phyloP scores from a whole-genome alignment of 2,113 vertebrate species.

The Podarcis cretensis region DNA sequence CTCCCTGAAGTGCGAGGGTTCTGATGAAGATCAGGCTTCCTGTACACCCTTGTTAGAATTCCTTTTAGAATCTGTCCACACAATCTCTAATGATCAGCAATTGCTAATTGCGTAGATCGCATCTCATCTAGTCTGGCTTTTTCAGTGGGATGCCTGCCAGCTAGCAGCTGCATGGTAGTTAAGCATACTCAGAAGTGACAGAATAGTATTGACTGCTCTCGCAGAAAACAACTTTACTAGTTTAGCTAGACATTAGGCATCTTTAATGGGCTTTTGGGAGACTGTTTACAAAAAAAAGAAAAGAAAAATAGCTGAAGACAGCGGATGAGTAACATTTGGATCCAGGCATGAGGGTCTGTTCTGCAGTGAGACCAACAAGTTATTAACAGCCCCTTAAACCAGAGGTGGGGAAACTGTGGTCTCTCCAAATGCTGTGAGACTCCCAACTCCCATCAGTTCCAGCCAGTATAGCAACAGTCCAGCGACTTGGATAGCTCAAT shows the following conservation, averaged over 20 bases:
- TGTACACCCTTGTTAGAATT: not conserved
- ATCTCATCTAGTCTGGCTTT: not conserved
- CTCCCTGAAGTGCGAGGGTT: too few relatives aligned
- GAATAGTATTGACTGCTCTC: not conserved
- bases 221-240: not conserved
- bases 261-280: not conserved
- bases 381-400: not conserved
- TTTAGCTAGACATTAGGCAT: not conserved
- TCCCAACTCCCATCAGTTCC: too few relatives aligned
- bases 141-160: not conserved
- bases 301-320: not conserved
- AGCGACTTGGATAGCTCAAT: too few relatives aligned
- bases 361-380: not conserved
- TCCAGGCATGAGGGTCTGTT: not conserved
- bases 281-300: not conserved
- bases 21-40: too few relatives aligned
- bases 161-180: not conserved
- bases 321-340: not conserved
- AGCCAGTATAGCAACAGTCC: too few relatives aligned
- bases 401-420: too few relatives aligned
- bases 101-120: not conserved
- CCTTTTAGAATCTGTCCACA: not conserved
- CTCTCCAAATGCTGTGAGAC: too few relatives aligned
- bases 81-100: not conserved
- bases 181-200: not conserved